A percentile compares a stretch with the other conserved stretches of the same genome.
Evolutionary conservation across 2,888 invertebrate genomes (phyloP).

Genomic region (Nezara viridula): DNA sequence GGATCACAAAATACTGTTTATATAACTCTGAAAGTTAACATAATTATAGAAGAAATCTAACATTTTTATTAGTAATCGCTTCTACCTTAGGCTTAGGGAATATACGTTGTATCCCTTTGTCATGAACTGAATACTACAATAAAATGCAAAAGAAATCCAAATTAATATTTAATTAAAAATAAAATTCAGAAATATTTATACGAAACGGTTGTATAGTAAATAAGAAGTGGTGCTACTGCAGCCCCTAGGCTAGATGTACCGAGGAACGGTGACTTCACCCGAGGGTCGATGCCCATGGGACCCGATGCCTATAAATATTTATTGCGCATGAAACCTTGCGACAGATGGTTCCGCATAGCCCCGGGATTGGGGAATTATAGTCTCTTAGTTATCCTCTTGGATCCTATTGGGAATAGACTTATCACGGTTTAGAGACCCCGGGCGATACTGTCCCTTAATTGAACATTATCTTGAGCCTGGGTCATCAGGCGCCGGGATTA

Average conservation of each 20-base stretch:
- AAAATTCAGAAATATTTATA: too few relatives aligned
- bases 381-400: slow-evolving; percentile 18
- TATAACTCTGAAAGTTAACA: too few relatives aligned
- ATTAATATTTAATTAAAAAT: too few relatives aligned
- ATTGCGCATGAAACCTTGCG: slow-evolving; percentile 32
- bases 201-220: background rate
- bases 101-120: too few relatives aligned
- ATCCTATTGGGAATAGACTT: slow-evolving; percentile 32
- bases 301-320: slow-evolving; percentile 33
- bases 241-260: background rate
- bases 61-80: too few relatives aligned
- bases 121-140: too few relatives aligned
- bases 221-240: background rate
- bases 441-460: slow-evolving; percentile 29
- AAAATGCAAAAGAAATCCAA: too few relatives aligned
- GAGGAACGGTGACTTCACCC: slow-evolving; percentile 10
- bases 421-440: slow-evolving; percentile 35
- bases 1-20: too few relatives aligned
- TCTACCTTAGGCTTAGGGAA: too few relatives aligned
- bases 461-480: slow-evolving; percentile 13
- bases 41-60: too few relatives aligned
- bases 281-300: slow-evolving; percentile 12
- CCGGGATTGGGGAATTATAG: slow-evolving; percentile 35
- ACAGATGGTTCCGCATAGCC: slow-evolving; percentile 30
- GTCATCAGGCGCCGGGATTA: slow-evolving; percentile 3